Evolutionary conservation across 2,113 vertebrate species (phyloP), one percentile per base, ranked within the genome.

Genomic region (Epinephelus moara): DNA sequence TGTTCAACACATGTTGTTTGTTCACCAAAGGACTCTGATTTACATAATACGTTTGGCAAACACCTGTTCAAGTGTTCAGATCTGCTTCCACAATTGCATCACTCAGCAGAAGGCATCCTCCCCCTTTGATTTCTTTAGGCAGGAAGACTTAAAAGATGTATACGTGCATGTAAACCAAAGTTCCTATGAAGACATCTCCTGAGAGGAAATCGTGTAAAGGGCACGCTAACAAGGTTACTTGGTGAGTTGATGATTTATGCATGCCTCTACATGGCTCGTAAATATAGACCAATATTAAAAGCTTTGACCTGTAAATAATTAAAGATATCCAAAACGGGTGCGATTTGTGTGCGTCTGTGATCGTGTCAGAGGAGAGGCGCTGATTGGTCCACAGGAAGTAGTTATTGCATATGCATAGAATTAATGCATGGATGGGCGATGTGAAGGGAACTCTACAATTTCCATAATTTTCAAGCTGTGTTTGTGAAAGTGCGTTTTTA

Each of bases 271-370:
- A 87, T 55, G 70, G 47, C 8, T 81, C 50, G 85, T 94, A 91
- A 93, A 93, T 90, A 90, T 84, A 88, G 86, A 72, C 81, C 73
- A 84, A 86, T 88, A 92, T 92, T 87, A 93, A 93, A 91, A 89
- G 89, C 88, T 90, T 62, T 68, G 87, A 75, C 64, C 37, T 88
- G 84, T 93, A 79, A 92, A 94, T 93, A 81, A 92, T 94, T 91
- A 23, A 92, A 86, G 70, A 78, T 61, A 88, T 78, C 79, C 70
- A 81, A 84, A 76, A 85, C 63, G 15, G 70, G 62, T 64, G 75
- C 67, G 30, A 88, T 84, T 52, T 89, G 62, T 84, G 79, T 52
- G 76, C 62, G 33, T 70, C 50, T 76, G 82, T 68, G 70, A 45
- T 55, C 40, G 17, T 59, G 37, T 30, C 9, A 62, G 61, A 50